Evolutionary conservation across 2,797 vertebrate species (phyloP).

Genomic region (Chrosomus eos): DNA sequence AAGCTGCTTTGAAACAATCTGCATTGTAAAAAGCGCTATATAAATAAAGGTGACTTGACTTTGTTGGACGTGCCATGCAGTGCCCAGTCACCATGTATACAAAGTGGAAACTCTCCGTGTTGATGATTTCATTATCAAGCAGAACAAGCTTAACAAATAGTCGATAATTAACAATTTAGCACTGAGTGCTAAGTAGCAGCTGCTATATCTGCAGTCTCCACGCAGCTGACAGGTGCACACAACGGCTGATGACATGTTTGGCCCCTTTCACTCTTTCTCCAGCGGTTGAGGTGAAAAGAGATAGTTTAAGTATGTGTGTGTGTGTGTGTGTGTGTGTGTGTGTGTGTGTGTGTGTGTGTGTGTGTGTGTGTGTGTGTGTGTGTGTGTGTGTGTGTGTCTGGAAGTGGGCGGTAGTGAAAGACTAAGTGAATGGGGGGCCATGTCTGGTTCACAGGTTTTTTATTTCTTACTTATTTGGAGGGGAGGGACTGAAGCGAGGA

Average conservation of each 20-base stretch:
- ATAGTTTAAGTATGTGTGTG: constrained; percentile 6
- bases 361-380: not conserved
- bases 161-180: constrained; percentile 18
- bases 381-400: constrained; percentile 25
- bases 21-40: too few species aligned
- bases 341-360: constrained; percentile 16
- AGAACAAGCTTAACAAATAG: constrained; percentile 8
- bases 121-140: constrained; percentile 1
- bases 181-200: constrained; percentile 3
- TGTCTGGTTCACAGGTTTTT: constrained; percentile 57
- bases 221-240: constrained; percentile 71
- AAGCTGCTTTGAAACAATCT: too few species aligned
- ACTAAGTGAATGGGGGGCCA: constrained; percentile 44
- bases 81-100: not conserved
- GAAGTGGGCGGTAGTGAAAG: constrained; percentile 36
- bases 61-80: not conserved
- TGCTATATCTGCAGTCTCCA: constrained; percentile 7
- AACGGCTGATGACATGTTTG: constrained; percentile 58
- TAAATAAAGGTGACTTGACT: too few species aligned
- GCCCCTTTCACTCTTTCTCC: constrained; percentile 47
- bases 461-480: constrained; percentile 37
- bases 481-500: constrained; percentile 12
- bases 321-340: not conserved
- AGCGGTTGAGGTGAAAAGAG: constrained; percentile 22
- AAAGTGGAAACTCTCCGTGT: not conserved